Evolutionary conservation across 2,888 invertebrate species (phyloP).

Genomic region (Leptogaster cylindrica): DNA sequence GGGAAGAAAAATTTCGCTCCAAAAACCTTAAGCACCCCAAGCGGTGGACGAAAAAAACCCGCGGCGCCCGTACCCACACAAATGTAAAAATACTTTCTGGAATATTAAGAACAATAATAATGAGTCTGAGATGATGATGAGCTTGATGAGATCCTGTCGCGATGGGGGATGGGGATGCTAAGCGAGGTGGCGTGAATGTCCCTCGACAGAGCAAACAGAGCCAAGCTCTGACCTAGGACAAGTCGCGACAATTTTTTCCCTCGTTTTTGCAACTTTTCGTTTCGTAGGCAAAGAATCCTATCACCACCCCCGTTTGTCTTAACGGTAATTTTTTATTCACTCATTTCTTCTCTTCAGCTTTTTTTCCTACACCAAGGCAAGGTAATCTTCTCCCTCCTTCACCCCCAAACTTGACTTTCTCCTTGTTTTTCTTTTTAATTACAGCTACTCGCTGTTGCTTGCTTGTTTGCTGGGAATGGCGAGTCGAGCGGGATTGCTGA

Average conservation of each 20-base stretch:
- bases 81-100: slow-evolving; percentile 34
- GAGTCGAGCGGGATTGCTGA: background rate
- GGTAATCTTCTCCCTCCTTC: too few species aligned
- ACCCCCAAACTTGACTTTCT: slow-evolving; percentile 29
- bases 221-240: slow-evolving; percentile 38
- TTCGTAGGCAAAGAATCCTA: background rate
- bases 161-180: slow-evolving; percentile 12
- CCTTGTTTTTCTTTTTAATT: slow-evolving; percentile 41
- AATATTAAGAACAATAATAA: slow-evolving; percentile 42
- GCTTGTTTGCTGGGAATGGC: background rate
- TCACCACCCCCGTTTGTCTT: slow-evolving; percentile 10
- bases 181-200: slow-evolving; percentile 13
- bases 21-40: background rate
- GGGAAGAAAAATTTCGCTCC: slow-evolving; percentile 19
- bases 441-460: slow-evolving; percentile 32
- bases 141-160: slow-evolving; percentile 37
- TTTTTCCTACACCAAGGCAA: background rate
- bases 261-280: slow-evolving; percentile 19
- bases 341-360: background rate
- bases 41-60: background rate
- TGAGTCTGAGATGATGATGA: slow-evolving; percentile 42
- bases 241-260: slow-evolving; percentile 41
- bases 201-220: slow-evolving; percentile 33
- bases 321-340: background rate
- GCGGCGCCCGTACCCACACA: background rate